Evolutionary conservation across 2,888 invertebrate species (phyloP).

Genomic region (Thysanoteuthis rhombus): DNA sequence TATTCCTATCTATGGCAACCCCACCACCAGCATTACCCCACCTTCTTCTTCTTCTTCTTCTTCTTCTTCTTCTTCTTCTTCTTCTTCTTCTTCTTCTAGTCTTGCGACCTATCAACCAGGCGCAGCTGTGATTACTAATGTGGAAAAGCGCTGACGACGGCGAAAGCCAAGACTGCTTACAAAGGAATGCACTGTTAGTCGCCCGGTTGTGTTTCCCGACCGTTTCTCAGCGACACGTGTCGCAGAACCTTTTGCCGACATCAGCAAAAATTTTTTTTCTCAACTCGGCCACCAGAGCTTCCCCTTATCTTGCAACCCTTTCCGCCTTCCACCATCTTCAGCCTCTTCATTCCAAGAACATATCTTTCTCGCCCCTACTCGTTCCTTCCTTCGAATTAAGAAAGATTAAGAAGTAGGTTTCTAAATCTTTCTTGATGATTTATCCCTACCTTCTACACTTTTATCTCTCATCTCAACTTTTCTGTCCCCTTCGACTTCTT

Average conservation of each 20-base stretch:
- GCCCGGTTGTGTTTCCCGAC: background rate
- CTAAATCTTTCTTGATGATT: no score
- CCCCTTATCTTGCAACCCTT: slow-evolving; percentile 12
- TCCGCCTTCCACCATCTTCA: background rate
- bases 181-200: slow-evolving; percentile 28
- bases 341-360: no score
- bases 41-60: no score
- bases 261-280: background rate
- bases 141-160: background rate
- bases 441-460: no score
- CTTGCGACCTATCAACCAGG: background rate
- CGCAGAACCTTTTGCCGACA: background rate
- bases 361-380: no score
- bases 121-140: background rate
- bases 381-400: no score
- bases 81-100: background rate
- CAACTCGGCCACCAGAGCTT: background rate
- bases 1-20: background rate
- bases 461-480: background rate
- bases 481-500: background rate
- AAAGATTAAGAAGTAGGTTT: no score
- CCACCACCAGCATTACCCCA: no score
- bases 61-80: background rate
- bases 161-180: slow-evolving; percentile 22
- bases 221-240: background rate